Evolutionary conservation across 2,113 vertebrate genomes (phyloP).

Genomic region (Excalfactoria chinensis): DNA sequence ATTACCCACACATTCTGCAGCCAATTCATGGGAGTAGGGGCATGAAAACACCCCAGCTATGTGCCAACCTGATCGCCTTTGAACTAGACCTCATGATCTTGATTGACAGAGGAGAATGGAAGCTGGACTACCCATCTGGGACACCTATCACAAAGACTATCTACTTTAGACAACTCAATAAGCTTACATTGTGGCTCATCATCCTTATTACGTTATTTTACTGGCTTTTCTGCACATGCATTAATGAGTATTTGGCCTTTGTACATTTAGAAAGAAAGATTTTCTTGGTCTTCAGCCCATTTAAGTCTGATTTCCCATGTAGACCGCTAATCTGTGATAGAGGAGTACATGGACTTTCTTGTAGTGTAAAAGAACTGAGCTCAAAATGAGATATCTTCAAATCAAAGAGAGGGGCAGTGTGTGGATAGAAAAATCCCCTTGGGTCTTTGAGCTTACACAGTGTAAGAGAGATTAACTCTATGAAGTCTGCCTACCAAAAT

Average conservation of each 20-base stretch:
- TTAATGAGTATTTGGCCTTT: slow-evolving; percentile 36
- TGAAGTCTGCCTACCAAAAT: neutral
- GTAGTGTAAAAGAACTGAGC: neutral
- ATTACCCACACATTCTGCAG: neutral
- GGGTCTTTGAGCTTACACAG: neutral
- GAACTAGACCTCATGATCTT: neutral
- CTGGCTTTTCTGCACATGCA: slow-evolving; percentile 47
- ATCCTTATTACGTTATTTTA: neutral
- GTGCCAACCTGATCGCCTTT: neutral
- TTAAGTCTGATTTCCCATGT: slow-evolving; percentile 43
- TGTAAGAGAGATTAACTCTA: neutral
- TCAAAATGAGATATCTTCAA: slow-evolving; percentile 11
- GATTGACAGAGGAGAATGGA: neutral
- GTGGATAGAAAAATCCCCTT: neutral
- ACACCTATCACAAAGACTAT: neutral
- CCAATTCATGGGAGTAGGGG: neutral
- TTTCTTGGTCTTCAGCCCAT: slow-evolving; percentile 44
- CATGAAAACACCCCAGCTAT: fast-evolving
- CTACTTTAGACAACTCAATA: neutral
- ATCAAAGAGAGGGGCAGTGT: neutral
- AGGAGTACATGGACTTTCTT: neutral
- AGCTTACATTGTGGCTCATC: neutral
- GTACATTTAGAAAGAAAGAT: slow-evolving; percentile 41
- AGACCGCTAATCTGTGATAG: slow-evolving; percentile 10
- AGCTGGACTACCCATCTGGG: neutral